A percentile compares a stretch with the other conserved stretches of the same genome.
phyloP scores from a whole-genome alignment of 2,888 invertebrate species.

The Drosophila emarginata region DNA sequence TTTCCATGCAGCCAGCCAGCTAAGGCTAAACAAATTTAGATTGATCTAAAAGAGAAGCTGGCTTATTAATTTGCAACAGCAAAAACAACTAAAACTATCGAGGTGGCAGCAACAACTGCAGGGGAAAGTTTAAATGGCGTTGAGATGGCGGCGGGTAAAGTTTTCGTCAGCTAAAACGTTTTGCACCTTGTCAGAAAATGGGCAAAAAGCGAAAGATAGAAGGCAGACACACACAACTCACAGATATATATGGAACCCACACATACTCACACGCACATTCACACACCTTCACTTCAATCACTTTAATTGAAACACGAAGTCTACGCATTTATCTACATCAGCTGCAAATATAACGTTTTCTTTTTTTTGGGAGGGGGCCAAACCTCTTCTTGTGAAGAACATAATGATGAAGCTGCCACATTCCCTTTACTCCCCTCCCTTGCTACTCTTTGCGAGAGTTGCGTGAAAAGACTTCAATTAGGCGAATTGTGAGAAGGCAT shows the following conservation, averaged over 20 bases:
- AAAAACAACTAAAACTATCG: conserved; percentile 16
- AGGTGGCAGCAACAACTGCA: conserved; percentile 29
- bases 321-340: conserved; percentile 78
- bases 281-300: conserved; percentile 64
- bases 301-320: conserved; percentile 77
- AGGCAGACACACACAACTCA: not conserved
- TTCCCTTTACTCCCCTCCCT: not conserved
- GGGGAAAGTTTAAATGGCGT: conserved; percentile 42
- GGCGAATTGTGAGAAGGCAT: conserved; percentile 58
- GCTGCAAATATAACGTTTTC: conserved; percentile 74
- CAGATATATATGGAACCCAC: not conserved
- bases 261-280: conserved; percentile 18
- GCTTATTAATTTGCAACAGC: conserved; percentile 70
- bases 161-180: conserved; percentile 63
- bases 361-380: conserved; percentile 11
- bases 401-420: conserved; percentile 41
- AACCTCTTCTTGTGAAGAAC: conserved; percentile 12
- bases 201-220: not conserved
- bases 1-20: conserved; percentile 24
- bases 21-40: conserved; percentile 60
- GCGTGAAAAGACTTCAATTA: conserved; percentile 73
- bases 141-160: conserved; percentile 50
- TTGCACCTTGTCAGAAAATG: conserved; percentile 47
- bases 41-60: conserved; percentile 59
- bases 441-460: conserved; percentile 29